A percentile compares a stretch with the other conserved stretches of the same genome.
phyloP scores from a whole-genome alignment of 2,888 invertebrate genomes.

The Temnothorax ravouxi region DNA sequence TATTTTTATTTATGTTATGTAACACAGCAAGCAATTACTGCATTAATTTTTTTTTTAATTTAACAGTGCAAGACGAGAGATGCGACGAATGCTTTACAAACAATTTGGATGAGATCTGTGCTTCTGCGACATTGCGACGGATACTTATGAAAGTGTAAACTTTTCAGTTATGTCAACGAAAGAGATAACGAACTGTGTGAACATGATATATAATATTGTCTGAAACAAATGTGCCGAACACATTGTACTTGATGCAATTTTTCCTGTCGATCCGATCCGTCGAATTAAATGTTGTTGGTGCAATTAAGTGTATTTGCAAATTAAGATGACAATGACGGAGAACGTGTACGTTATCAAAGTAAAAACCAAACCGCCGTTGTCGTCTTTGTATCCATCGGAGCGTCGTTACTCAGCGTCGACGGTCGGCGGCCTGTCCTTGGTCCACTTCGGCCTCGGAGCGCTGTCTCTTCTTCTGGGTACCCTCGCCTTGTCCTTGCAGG shows the following conservation, averaged over 20 bases:
- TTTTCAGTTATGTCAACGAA: neutral
- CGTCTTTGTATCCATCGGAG: constrained; percentile 90
- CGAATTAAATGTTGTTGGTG: neutral
- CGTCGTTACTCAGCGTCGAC: constrained; percentile 90
- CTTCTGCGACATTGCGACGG: neutral
- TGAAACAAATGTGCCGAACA: neutral
- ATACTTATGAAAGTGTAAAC: neutral
- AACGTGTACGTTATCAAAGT: constrained; percentile 91
- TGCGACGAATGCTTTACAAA: constrained; percentile 33
- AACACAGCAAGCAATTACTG: constrained; percentile 22
- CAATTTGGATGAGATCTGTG: neutral
- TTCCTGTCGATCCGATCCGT: neutral
- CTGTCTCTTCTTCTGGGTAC: constrained; percentile 88
- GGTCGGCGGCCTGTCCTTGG: constrained; percentile 89
- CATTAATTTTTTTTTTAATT: constrained; percentile 59
- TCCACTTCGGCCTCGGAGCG: constrained; percentile 89
- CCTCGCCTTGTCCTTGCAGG: constrained; percentile 85
- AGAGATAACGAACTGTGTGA: neutral
- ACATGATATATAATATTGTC: neutral
- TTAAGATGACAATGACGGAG: constrained; percentile 87
- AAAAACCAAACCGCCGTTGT: constrained; percentile 89
- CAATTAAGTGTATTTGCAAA: neutral
- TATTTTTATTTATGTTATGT: neutral
- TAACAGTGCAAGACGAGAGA: constrained; percentile 59
- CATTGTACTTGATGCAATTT: neutral